A percentile compares a stretch with the other conserved stretches of the same genome.
phyloP scores from a whole-genome alignment of 1,140 invertebrate species.

The Pararge aegeria region DNA sequence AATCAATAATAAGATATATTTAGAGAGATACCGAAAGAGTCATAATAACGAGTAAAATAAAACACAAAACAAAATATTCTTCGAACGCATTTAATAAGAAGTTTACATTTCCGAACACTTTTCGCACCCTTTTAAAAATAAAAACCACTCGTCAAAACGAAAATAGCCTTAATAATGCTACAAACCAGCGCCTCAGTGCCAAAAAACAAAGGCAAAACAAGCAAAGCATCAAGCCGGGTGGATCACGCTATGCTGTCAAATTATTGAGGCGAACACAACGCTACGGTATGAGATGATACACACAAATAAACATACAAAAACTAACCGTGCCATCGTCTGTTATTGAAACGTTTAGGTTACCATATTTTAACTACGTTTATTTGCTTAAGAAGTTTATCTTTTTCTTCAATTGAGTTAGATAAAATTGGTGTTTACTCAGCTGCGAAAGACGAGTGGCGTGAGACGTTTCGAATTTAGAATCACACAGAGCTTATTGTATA shows the following conservation, averaged over 20 bases:
- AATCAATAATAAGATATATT: no score
- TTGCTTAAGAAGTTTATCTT: conserved; percentile 7
- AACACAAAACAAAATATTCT: not conserved
- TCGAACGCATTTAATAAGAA: not conserved
- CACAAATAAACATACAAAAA: conserved; percentile 22
- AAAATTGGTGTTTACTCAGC: conserved; percentile 4
- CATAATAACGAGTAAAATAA: not conserved
- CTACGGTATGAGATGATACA: conserved; percentile 14
- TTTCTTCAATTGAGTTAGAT: conserved; percentile 5
- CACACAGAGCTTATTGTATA: no score
- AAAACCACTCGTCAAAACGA: conserved; percentile 8
- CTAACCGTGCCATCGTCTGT: conserved; percentile 4
- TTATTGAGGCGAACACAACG: conserved; percentile 38
- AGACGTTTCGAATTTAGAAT: not conserved
- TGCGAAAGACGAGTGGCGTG: not conserved
- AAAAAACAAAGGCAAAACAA: conserved; percentile 31
- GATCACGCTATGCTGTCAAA: conserved; percentile 33
- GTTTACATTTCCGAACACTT: conserved; percentile 2
- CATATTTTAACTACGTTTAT: conserved; percentile 13
- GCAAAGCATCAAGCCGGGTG: conserved; percentile 33
- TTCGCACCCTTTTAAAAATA: conserved; percentile 12
- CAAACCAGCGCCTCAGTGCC: not conserved
- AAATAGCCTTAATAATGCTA: conserved; percentile 4
- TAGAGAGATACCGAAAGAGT: not conserved
- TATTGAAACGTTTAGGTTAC: conserved; percentile 17